Conservation (phyloP, 2,888 invertebrate species). For the Diachrysia chrysitis region DNA sequence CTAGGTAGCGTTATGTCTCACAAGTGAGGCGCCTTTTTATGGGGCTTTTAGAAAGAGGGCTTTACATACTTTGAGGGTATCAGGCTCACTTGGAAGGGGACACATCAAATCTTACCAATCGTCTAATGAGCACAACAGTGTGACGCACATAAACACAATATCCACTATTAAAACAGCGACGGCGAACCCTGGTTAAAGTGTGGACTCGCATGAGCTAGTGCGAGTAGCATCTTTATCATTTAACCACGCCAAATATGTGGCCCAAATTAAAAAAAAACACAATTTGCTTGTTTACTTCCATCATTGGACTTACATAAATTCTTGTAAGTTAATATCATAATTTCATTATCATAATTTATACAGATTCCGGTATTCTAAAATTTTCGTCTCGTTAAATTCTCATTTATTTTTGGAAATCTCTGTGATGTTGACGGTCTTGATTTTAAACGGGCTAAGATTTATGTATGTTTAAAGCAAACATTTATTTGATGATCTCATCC, state of each 20-base stretch:
- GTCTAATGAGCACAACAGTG: slow-evolving; percentile 87
- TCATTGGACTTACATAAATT: too few relatives aligned
- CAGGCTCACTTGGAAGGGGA: slow-evolving; percentile 83
- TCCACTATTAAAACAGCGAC: slow-evolving; percentile 81
- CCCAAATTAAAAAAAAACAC: too few relatives aligned
- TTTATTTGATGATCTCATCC: slow-evolving; percentile 47
- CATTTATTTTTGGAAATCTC: not conserved
- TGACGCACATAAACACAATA: slow-evolving; percentile 89
- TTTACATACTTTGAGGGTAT: slow-evolving; percentile 73
- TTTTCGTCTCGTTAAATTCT: not conserved
- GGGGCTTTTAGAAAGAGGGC: slow-evolving; percentile 72
- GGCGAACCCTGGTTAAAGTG: slow-evolving; percentile 77
- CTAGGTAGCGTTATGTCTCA: slow-evolving; percentile 82
- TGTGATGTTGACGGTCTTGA: slow-evolving; percentile 31
- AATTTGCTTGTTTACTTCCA: too few relatives aligned
- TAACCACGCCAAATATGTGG: not conserved
- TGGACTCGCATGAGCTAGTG: slow-evolving; percentile 54
- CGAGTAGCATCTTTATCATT: not conserved
- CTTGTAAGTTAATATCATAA: too few relatives aligned
- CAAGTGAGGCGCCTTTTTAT: slow-evolving; percentile 88
- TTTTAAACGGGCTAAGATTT: slow-evolving; percentile 29
- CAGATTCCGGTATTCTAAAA: not conserved
- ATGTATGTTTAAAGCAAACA: slow-evolving; percentile 8
- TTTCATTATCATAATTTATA: too few relatives aligned
- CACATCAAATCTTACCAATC: slow-evolving; percentile 81